Evolutionary conservation across 2,888 invertebrate species (phyloP).

Genomic region (Limulus polyphemus): DNA sequence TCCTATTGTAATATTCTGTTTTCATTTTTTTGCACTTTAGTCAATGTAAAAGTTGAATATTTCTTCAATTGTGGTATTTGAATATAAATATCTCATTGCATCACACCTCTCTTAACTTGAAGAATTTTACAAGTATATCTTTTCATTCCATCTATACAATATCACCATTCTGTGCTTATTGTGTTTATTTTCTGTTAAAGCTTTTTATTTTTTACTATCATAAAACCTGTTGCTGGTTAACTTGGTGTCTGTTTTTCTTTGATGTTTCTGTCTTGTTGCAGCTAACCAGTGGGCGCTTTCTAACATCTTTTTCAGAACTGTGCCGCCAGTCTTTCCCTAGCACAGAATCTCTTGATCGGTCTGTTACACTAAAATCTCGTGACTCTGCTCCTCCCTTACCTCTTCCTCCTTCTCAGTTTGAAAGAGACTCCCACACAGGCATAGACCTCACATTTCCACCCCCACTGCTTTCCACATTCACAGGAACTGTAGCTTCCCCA

Average conservation of each 20-base stretch:
- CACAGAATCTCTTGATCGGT: conserved; percentile 31
- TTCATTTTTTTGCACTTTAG: too few relatives aligned
- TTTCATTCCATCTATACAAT: too few relatives aligned
- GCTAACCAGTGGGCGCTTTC: background rate
- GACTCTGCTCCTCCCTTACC: conserved; percentile 25
- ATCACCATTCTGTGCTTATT: too few relatives aligned
- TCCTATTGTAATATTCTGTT: too few relatives aligned
- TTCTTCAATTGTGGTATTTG: too few relatives aligned
- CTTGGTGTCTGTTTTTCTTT: background rate
- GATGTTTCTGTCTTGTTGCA: background rate
- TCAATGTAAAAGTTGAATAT: too few relatives aligned
- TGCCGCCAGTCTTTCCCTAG: conserved; percentile 33
- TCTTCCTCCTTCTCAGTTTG: conserved; percentile 23
- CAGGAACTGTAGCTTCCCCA: conserved; percentile 24
- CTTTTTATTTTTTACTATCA: background rate
- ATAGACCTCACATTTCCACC: conserved; percentile 20
- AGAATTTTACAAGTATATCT: too few relatives aligned
- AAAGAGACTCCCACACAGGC: conserved; percentile 20
- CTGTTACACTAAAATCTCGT: conserved; percentile 22
- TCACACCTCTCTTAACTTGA: too few relatives aligned
- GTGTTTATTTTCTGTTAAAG: background rate
- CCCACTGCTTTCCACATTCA: conserved; percentile 18
- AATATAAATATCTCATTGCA: too few relatives aligned
- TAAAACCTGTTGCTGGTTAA: conserved; percentile 2
- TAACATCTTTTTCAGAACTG: conserved; percentile 27